Conservation (phyloP, 2,888 invertebrate species). For the Ethmia dodecea region DNA sequence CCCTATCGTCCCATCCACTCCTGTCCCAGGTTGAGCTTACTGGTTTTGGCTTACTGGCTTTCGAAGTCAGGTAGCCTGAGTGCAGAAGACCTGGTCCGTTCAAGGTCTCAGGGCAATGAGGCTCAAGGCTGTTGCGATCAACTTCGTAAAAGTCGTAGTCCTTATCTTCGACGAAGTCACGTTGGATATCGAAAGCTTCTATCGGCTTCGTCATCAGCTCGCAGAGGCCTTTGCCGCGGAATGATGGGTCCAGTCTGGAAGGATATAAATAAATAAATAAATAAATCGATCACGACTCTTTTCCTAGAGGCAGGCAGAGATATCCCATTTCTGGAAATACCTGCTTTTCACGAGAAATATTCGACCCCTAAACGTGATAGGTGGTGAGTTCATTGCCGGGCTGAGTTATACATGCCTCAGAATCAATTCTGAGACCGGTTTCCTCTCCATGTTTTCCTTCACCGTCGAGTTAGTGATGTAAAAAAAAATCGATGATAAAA, state of each 20-base stretch:
- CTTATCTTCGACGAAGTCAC: slow-evolving; percentile 80
- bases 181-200: slow-evolving; percentile 80
- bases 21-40: slow-evolving; percentile 38
- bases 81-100: slow-evolving; percentile 58
- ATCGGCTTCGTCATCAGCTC: slow-evolving; percentile 86
- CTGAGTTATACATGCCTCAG: no score
- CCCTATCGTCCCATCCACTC: slow-evolving; percentile 35
- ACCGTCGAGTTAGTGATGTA: no score
- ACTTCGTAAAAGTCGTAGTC: slow-evolving; percentile 89
- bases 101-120: slow-evolving; percentile 72
- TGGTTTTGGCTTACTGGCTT: slow-evolving; percentile 31
- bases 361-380: no score
- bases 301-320: no score
- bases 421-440: no score
- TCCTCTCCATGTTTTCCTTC: no score
- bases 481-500: no score
- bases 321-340: no score
- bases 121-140: slow-evolving; percentile 83
- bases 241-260: slow-evolving; percentile 80
- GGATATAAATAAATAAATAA: no score
- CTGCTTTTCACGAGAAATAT: no score
- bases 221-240: slow-evolving; percentile 85
- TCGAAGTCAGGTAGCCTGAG: slow-evolving; percentile 63
- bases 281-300: no score
- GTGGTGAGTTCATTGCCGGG: no score